A percentile compares a stretch with the other conserved stretches of the same genome.
Evolutionary conservation across 2,888 invertebrate genomes (phyloP).

Genomic region (Zygothrica quintamaculata): DNA sequence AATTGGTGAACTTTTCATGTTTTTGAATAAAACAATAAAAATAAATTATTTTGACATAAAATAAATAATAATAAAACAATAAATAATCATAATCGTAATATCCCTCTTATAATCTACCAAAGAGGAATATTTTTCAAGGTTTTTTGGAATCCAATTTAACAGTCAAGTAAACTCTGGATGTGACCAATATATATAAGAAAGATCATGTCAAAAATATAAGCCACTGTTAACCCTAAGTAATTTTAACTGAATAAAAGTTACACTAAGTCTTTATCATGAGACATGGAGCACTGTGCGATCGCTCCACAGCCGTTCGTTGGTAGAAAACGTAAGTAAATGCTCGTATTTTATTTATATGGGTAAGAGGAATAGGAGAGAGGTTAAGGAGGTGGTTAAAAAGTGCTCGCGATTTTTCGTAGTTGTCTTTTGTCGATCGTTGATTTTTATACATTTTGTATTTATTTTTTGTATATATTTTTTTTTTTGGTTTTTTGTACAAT

Average conservation of each 20-base stretch:
- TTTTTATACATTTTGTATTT: constrained; percentile 44
- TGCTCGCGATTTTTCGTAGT: constrained; percentile 63
- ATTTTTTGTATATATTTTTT: too few species aligned
- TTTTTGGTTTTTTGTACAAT: constrained; percentile 26
- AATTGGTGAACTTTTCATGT: too few species aligned
- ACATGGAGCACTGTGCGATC: constrained; percentile 49
- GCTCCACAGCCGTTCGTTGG: constrained; percentile 42
- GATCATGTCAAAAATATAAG: too few species aligned
- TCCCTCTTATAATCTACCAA: too few species aligned
- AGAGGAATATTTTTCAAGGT: too few species aligned
- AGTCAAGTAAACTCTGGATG: too few species aligned
- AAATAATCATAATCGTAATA: too few species aligned
- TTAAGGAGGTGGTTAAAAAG: constrained; percentile 46
- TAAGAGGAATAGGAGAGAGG: constrained; percentile 11
- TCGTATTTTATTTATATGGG: constrained; percentile 4
- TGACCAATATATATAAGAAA: too few species aligned
- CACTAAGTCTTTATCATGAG: background rate
- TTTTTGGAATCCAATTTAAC: too few species aligned
- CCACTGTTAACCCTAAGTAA: background rate
- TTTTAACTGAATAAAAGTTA: background rate
- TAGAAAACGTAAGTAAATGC: constrained; percentile 56
- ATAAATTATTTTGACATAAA: too few species aligned
- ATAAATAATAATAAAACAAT: too few species aligned
- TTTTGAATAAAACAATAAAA: too few species aligned
- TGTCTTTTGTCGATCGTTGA: constrained; percentile 66